Conservation (phyloP, 2,888 invertebrate species). For the Carabus problematicus region DNA sequence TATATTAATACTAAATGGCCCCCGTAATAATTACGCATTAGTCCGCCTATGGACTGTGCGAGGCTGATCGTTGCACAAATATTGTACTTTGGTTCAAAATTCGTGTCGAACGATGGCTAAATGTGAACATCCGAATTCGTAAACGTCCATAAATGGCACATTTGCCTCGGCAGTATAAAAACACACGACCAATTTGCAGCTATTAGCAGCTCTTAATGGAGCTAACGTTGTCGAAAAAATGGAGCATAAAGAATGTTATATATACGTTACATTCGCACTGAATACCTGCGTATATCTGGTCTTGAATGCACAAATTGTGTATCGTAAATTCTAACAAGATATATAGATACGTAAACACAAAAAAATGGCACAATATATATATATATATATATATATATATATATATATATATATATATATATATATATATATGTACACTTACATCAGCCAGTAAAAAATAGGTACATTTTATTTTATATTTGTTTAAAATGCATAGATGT, state of each 20-base stretch:
- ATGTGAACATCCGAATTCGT: slow-evolving; percentile 22
- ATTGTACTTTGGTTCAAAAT: slow-evolving; percentile 1
- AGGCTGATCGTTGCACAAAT: slow-evolving; percentile 1
- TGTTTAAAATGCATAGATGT: too few species aligned
- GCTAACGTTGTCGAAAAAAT: slow-evolving; percentile 14
- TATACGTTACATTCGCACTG: slow-evolving; percentile 20
- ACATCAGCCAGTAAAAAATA: too few species aligned
- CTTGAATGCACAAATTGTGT: neutral
- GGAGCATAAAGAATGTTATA: slow-evolving; percentile 32
- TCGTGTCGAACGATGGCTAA: neutral
- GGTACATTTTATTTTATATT: too few species aligned
- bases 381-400: too few species aligned
- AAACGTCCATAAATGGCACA: slow-evolving; percentile 37
- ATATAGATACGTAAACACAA: too few species aligned
- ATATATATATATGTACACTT: too few species aligned
- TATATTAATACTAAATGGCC: too few species aligned
- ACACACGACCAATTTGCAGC: slow-evolving; percentile 35
- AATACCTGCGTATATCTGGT: slow-evolving; percentile 12
- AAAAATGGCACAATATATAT: too few species aligned
- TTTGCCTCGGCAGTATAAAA: slow-evolving; percentile 32
- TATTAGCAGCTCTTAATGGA: slow-evolving; percentile 28
- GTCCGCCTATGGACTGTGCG: too few species aligned
- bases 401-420: too few species aligned
- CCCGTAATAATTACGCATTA: too few species aligned
- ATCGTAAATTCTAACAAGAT: too few species aligned